Conservation (phyloP, 2,113 vertebrate species). For the Oryzias celebensis region DNA sequence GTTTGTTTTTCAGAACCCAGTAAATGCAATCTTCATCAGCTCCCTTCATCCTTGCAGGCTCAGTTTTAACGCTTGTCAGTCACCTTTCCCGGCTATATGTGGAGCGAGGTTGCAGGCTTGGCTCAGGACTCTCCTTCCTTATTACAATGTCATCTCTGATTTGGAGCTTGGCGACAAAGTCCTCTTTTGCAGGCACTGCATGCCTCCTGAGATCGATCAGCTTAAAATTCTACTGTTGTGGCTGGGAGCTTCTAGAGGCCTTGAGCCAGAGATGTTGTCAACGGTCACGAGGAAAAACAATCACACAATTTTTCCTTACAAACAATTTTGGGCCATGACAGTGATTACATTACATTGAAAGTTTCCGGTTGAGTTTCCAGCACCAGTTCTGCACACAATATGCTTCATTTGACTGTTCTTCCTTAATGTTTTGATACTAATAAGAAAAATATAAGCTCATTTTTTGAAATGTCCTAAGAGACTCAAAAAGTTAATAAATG, state of each 20-base stretch:
- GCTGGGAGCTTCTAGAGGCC: constrained; percentile 60
- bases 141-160: constrained; percentile 65
- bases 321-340: constrained; percentile 39
- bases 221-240: constrained; percentile 65
- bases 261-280: constrained; percentile 40
- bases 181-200: constrained; percentile 46
- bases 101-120: constrained; percentile 24
- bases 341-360: constrained; percentile 45
- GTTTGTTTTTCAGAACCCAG: constrained; percentile 4
- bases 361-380: constrained; percentile 14
- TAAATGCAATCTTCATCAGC: constrained; percentile 10
- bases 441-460: too few relatives aligned
- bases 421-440: too few relatives aligned
- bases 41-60: constrained; percentile 34
- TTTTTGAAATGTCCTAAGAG: too few relatives aligned
- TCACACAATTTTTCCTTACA: constrained; percentile 12
- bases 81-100: constrained; percentile 43
- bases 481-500: too few relatives aligned
- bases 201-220: constrained; percentile 74
- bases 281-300: constrained; percentile 16
- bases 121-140: constrained; percentile 51
- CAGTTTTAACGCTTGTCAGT: constrained; percentile 56
- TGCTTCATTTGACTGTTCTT: too few relatives aligned
- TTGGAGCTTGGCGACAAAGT: constrained; percentile 62
- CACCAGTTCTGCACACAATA: constrained; percentile 23